phyloP scores from a whole-genome alignment of 2,888 invertebrate genomes.

The Drosophila nigricruria region DNA sequence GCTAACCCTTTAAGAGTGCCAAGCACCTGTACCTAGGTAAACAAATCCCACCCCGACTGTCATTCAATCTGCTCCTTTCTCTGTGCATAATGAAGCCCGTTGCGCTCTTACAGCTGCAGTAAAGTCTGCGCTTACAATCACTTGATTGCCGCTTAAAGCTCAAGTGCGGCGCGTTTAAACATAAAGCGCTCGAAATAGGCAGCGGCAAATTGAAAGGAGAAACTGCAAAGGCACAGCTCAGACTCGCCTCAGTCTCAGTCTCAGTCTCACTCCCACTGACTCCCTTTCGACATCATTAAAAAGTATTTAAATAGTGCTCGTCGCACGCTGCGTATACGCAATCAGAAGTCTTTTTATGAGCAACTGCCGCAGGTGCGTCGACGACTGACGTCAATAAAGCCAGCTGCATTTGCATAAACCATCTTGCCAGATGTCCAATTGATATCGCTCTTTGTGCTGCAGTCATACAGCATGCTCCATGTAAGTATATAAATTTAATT shows the following conservation, averaged over 20 bases:
- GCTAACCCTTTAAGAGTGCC: too few relatives aligned
- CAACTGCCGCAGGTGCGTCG: conserved; percentile 12
- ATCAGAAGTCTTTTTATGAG: conserved; percentile 45
- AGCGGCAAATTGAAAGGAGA: conserved; percentile 51
- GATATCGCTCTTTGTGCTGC: conserved; percentile 39
- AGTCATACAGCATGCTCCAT: too few relatives aligned
- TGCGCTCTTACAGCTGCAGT: conserved; percentile 3
- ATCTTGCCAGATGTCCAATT: conserved; percentile 20
- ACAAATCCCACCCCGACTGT: background rate
- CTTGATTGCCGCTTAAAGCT: conserved; percentile 45
- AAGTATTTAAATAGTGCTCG: conserved; percentile 59
- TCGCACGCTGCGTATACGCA: conserved; percentile 50
- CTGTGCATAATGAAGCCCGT: conserved; percentile 22
- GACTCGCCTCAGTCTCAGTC: background rate
- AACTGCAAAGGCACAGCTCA: conserved; percentile 16
- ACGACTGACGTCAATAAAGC: conserved; percentile 1
- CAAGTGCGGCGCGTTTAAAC: conserved; percentile 49
- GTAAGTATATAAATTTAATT: conserved; percentile 69
- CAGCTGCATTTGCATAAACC: conserved; percentile 30
- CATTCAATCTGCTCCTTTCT: background rate
- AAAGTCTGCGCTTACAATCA: conserved; percentile 32
- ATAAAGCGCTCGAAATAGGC: conserved; percentile 34
- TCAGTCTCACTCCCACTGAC: conserved; percentile 6
- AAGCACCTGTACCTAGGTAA: background rate
- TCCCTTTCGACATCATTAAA: conserved; percentile 60